Conservation (phyloP, 2,797 vertebrate genomes). For the Antennarius maculatus region DNA sequence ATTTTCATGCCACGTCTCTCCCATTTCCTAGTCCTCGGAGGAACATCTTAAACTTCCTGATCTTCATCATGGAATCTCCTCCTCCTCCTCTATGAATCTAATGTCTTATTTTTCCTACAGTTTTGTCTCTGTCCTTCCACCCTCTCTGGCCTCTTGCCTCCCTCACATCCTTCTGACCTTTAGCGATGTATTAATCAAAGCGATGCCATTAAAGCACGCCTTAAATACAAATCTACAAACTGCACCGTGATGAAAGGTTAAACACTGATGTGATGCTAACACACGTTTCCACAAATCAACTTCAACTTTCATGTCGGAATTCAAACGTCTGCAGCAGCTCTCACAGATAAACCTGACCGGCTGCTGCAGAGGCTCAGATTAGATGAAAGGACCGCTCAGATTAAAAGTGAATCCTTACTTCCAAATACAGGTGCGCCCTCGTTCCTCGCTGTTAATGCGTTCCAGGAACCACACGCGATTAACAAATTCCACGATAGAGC, state of each 20-base stretch:
- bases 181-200: conserved; percentile 52
- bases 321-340: conserved; percentile 32
- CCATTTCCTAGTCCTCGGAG: background rate
- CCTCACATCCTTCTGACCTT: conserved; percentile 60
- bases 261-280: conserved; percentile 34
- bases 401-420: conserved; percentile 28
- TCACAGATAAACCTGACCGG: conserved; percentile 30
- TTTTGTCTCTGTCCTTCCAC: conserved; percentile 6
- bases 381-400: conserved; percentile 48
- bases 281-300: conserved; percentile 28
- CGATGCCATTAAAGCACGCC: conserved; percentile 52
- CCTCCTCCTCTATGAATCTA: conserved; percentile 2
- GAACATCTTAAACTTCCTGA: conserved; percentile 1
- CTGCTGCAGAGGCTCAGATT: conserved; percentile 12
- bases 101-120: background rate
- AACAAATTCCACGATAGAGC: no score
- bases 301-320: conserved; percentile 30
- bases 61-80: conserved; percentile 5
- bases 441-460: no score
- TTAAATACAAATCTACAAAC: conserved; percentile 46
- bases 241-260: conserved; percentile 38
- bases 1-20: background rate
- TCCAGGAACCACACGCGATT: no score
- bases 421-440: background rate
- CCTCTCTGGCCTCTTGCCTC: conserved; percentile 3